Evolutionary conservation across 2,888 invertebrate genomes (phyloP).

Genomic region (Lasioglossum calceatum): DNA sequence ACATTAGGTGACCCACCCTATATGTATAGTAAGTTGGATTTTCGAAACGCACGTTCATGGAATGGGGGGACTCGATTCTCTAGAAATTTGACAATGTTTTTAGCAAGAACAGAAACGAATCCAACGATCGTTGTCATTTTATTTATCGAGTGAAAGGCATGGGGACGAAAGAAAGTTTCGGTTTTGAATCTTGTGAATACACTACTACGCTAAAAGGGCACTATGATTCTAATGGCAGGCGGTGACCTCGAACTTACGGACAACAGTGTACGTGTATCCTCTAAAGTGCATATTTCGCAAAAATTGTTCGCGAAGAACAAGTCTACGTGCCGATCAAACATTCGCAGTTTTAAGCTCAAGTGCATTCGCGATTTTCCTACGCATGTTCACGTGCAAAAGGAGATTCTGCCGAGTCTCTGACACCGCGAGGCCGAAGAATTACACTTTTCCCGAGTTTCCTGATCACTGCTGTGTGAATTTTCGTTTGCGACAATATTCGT

Average conservation of each 20-base stretch:
- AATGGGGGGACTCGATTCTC: neutral
- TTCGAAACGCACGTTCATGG: neutral
- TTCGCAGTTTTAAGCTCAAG: constrained; percentile 67
- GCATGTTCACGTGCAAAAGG: constrained; percentile 67
- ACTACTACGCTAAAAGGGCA: neutral
- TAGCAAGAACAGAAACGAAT: no score
- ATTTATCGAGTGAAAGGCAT: neutral
- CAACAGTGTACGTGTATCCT: constrained; percentile 46
- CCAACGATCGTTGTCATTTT: neutral
- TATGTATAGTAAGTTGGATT: neutral
- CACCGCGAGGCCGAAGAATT: constrained; percentile 51
- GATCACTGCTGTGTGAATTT: neutral
- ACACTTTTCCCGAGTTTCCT: neutral
- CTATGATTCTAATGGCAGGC: neutral
- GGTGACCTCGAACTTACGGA: constrained; percentile 25
- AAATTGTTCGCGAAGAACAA: constrained; percentile 46
- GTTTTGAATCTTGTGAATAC: neutral
- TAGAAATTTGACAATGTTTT: neutral
- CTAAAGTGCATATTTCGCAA: constrained; percentile 57
- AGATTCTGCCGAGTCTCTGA: constrained; percentile 55
- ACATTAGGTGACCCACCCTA: no score
- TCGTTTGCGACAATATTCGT: neutral
- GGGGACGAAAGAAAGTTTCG: neutral
- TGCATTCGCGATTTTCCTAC: constrained; percentile 71
- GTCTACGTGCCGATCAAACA: constrained; percentile 66